Conservation (phyloP, 2,113 vertebrate genomes). For the Misgurnus anguillicaudatus region DNA sequence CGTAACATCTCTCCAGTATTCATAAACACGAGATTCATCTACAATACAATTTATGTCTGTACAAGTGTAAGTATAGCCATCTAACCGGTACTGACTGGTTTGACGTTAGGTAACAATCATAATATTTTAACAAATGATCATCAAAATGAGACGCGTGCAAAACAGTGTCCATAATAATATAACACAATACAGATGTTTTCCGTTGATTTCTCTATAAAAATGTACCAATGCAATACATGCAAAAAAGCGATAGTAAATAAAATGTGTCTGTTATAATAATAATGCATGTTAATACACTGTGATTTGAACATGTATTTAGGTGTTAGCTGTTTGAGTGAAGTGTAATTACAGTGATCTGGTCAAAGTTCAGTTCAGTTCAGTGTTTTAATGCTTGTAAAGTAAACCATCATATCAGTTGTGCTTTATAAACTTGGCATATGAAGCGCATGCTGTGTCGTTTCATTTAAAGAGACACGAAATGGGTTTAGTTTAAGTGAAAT, state of each 20-base stretch:
- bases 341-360: constrained; percentile 43
- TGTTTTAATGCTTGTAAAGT: too few species aligned
- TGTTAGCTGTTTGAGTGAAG: too few species aligned
- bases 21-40: background rate
- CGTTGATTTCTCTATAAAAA: background rate
- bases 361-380: constrained; percentile 51
- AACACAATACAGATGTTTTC: background rate
- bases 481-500: background rate
- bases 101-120: constrained; percentile 8
- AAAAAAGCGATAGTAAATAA: background rate
- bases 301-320: too few species aligned
- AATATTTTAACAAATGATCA: constrained; percentile 6
- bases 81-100: constrained; percentile 48
- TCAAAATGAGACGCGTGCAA: background rate
- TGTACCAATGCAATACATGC: background rate
- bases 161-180: background rate
- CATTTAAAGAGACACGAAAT: constrained; percentile 59
- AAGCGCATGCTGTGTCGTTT: constrained; percentile 59
- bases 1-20: background rate
- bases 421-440: constrained; percentile 50
- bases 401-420: background rate
- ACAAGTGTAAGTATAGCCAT: background rate
- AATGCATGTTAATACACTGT: too few species aligned
- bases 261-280: too few species aligned
- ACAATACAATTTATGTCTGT: background rate